These are phyloP conservation scores for Nymphalis c-album DNA, from an alignment of 2,888 invertebrate species.

Conservation along the genomic window DNA sequence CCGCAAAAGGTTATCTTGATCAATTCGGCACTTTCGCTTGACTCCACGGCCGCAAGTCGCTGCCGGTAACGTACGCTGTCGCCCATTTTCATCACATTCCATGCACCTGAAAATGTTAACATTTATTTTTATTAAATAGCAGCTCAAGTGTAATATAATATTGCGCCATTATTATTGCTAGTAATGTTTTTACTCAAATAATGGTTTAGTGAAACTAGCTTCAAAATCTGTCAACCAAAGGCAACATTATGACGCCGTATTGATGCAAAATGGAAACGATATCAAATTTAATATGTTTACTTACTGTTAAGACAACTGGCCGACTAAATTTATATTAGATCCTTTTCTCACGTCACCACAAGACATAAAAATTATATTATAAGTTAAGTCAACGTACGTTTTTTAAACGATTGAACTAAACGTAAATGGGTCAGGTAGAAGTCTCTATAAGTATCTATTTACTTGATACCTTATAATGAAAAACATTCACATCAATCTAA, in stretches of 20 bases:
- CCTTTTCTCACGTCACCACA: conserved; percentile 12
- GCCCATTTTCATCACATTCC: conserved; percentile 62
- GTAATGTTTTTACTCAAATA: background rate
- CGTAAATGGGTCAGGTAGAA: conserved; percentile 25
- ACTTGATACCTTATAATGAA: conserved; percentile 2
- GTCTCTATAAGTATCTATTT: conserved; percentile 17
- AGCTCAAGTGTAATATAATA: no score
- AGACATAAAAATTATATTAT: conserved; percentile 10
- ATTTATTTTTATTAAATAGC: conserved; percentile 20
- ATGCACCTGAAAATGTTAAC: conserved; percentile 59
- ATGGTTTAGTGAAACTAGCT: conserved; percentile 16
- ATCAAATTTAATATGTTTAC: conserved; percentile 7
- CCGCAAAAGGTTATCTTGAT: conserved; percentile 47
- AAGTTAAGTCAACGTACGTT: conserved; percentile 30
- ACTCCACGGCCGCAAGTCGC: conserved; percentile 44
- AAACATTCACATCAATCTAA: conserved; percentile 12
- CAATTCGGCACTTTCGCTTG: conserved; percentile 49
- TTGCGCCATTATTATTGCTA: no score
- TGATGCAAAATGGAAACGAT: conserved; percentile 8
- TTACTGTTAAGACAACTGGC: conserved; percentile 18
- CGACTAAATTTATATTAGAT: conserved; percentile 20
- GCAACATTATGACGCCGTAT: conserved; percentile 42
- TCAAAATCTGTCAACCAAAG: conserved; percentile 28
- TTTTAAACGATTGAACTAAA: conserved; percentile 29
- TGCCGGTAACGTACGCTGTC: conserved; percentile 42